Evolutionary conservation across 2,797 vertebrate species (phyloP), one percentile per base, ranked within the genome.

Genomic region (Rhynchotus rufescens): DNA sequence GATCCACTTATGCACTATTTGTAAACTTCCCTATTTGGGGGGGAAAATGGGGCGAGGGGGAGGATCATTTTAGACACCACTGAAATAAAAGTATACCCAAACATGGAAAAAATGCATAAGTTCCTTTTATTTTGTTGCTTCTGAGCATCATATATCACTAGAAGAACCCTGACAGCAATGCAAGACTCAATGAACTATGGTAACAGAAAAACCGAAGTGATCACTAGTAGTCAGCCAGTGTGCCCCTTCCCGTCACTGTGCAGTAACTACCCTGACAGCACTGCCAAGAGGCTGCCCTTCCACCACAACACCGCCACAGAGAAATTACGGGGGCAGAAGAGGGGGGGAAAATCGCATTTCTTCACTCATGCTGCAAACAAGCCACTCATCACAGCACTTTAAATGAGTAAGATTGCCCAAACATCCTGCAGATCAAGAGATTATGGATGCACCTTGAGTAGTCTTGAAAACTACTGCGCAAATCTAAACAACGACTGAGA

Each of bases 211-310:
- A 59, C 30, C 45, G 36, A 73, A 69, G 60, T 1, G 14, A 54
- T 22, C 47, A 4, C 2, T 7, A 80, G 21, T 32, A 69, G 30
- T 38, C 32, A 5, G 2, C 44, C 8, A 89, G 38, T 0, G 6
- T 64, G 21, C 25, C 0, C 2, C 30, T 47, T 64, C 10, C 0
- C 26, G 45, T 28, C 2, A 12, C 23, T 32, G 47, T 21, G 36
- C 36, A 36, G 36, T 36, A 36, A 90, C 90, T 68, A 52, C 59
- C 28, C 40, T 57, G 83, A 72, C 7, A 67, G 92, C 26, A 65
- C 82, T 38, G 78, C 77, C 86, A 84, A 89, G 91, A 84, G 82
- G 81, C 64, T 90, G 80, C 92, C 89, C 92, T 91, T 93, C 78
- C 88, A 92, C 65, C 88, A 68, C 61, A 80, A 81, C 1, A 21